Evolutionary conservation across 2,797 vertebrate species (phyloP).

Genomic region (Hyperoplus immaculatus): DNA sequence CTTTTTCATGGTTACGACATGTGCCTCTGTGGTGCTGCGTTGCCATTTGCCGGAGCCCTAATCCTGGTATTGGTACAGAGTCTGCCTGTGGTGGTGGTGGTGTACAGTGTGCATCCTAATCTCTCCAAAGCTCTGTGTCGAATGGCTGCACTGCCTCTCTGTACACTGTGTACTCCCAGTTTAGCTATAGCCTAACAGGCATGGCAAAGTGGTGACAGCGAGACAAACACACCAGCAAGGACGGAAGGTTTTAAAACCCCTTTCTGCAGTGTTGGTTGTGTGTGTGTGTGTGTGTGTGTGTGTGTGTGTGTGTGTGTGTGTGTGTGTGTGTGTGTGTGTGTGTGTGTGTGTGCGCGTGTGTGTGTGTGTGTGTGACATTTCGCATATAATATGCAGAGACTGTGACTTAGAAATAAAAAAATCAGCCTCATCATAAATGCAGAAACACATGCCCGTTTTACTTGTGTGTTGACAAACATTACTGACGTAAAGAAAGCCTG

Average conservation of each 20-base stretch:
- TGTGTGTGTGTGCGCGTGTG: no score
- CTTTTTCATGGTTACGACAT: constrained; percentile 45
- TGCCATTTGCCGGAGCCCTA: constrained; percentile 69
- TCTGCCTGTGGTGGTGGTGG: constrained; percentile 72
- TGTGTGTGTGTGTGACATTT: neutral
- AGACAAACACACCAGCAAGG: constrained; percentile 39
- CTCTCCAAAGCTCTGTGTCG: constrained; percentile 84
- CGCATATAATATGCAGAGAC: neutral
- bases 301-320: no score
- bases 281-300: no score
- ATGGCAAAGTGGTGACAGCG: constrained; percentile 63
- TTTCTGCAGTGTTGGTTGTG: neutral
- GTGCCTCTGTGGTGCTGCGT: constrained; percentile 56
- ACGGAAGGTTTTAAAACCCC: constrained; percentile 3
- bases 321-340: no score
- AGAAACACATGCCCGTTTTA: constrained; percentile 5
- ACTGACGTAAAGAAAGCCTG: constrained; percentile 14
- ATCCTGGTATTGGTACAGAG: constrained; percentile 78
- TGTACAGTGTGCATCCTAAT: constrained; percentile 78
- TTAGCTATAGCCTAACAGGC: constrained; percentile 60
- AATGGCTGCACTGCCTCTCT: constrained; percentile 78
- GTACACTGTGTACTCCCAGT: constrained; percentile 73
- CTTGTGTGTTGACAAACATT: constrained; percentile 1
- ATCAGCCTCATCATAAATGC: neutral
- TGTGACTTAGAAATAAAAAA: neutral